Conservation (phyloP, 2,888 invertebrate species). For the Latrodectus hesperus region DNA sequence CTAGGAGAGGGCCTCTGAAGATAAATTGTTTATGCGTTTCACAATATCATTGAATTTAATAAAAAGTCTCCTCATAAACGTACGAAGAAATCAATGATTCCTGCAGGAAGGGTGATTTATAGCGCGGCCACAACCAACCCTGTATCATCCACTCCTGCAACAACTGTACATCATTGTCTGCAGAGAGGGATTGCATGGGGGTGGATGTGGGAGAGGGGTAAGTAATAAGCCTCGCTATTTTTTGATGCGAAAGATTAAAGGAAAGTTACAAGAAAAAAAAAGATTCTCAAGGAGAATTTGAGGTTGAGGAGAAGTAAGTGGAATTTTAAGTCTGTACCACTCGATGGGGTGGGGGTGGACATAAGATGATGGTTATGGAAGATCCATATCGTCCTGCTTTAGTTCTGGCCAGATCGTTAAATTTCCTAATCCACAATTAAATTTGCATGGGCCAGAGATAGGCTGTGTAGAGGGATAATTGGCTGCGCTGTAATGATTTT, state of each 20-base stretch:
- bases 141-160: neutral
- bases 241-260: conserved; percentile 28
- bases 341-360: neutral
- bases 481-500: no score
- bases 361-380: neutral
- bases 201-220: no score
- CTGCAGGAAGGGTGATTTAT: neutral
- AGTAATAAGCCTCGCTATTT: conserved; percentile 5
- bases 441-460: neutral
- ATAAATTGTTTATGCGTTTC: conserved; percentile 3
- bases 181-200: neutral
- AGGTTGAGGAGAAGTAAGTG: conserved; percentile 4
- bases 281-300: conserved; percentile 11
- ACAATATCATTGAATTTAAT: conserved; percentile 5
- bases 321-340: neutral
- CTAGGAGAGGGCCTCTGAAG: neutral
- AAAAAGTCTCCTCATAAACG: conserved; percentile 2
- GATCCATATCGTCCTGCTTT: no score
- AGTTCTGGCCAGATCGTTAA: neutral
- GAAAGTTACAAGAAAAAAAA: neutral
- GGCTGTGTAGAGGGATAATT: no score
- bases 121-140: neutral
- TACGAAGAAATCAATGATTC: neutral
- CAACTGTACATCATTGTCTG: neutral
- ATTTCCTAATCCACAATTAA: neutral